phyloP scores from a whole-genome alignment of 2,888 invertebrate genomes.

The Diadromus collaris region DNA sequence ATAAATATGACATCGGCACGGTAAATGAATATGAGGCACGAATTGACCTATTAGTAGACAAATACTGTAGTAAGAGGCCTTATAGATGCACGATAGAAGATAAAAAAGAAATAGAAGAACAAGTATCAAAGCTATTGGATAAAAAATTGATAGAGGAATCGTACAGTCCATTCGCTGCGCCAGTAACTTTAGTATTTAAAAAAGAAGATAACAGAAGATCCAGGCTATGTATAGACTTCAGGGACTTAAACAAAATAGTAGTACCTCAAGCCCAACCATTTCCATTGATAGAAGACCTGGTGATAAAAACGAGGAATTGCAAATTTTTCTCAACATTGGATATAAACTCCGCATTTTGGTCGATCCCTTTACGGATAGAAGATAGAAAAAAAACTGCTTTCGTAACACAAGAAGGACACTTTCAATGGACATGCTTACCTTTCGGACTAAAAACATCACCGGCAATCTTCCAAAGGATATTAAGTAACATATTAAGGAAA shows the following conservation, averaged over 20 bases:
- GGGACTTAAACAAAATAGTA: conserved; percentile 50
- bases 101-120: conserved; percentile 55
- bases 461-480: conserved; percentile 47
- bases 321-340: conserved; percentile 56
- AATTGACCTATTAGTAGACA: conserved; percentile 52
- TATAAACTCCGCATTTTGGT: conserved; percentile 58
- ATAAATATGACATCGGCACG: conserved; percentile 52
- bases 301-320: conserved; percentile 53
- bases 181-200: conserved; percentile 58
- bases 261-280: conserved; percentile 59
- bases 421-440: conserved; percentile 26
- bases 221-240: conserved; percentile 54
- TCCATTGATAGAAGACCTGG: conserved; percentile 57
- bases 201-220: conserved; percentile 59
- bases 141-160: conserved; percentile 60
- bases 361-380: conserved; percentile 52
- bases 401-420: not conserved
- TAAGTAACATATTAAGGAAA: conserved; percentile 50
- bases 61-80: conserved; percentile 54
- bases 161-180: conserved; percentile 53
- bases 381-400: conserved; percentile 49
- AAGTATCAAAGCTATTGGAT: conserved; percentile 57
- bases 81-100: conserved; percentile 53
- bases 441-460: conserved; percentile 34
- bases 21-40: conserved; percentile 56